These are phyloP conservation scores for Drosophila kokeensis DNA, from an alignment of 2,888 invertebrate genomes.

Conservation along the genomic window DNA sequence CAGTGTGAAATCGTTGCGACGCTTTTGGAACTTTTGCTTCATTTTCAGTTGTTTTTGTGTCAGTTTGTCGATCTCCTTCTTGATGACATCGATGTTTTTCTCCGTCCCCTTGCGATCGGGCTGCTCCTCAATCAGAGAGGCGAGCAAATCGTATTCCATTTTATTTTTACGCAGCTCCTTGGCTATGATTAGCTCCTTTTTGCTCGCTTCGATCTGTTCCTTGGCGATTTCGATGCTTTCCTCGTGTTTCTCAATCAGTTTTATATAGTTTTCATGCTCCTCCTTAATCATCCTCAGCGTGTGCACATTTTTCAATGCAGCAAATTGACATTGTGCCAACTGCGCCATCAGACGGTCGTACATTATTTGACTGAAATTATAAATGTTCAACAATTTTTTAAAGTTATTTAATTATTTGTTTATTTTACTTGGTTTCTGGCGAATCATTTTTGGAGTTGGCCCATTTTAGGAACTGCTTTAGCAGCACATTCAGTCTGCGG, in stretches of 20 bases:
- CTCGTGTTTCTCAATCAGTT: slow-evolving; percentile 91
- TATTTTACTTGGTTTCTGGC: slow-evolving; percentile 88
- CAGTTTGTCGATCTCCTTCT: slow-evolving; percentile 90
- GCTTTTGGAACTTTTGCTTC: slow-evolving; percentile 91
- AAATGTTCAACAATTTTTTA: neutral
- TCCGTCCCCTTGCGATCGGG: slow-evolving; percentile 94
- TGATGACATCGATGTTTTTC: slow-evolving; percentile 89
- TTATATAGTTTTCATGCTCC: slow-evolving; percentile 93
- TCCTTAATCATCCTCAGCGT: slow-evolving; percentile 93
- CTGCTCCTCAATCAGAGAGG: slow-evolving; percentile 95
- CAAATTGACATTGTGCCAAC: slow-evolving; percentile 94
- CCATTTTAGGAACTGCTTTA: slow-evolving; percentile 94
- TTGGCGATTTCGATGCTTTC: slow-evolving; percentile 92
- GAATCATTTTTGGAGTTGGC: slow-evolving; percentile 89
- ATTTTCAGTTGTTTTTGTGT: slow-evolving; percentile 90
- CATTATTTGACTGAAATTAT: slow-evolving; percentile 87
- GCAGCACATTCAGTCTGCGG: slow-evolving; percentile 92
- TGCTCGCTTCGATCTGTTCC: slow-evolving; percentile 92
- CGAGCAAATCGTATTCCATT: slow-evolving; percentile 96
- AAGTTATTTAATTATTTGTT: neutral
- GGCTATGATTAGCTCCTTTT: slow-evolving; percentile 92
- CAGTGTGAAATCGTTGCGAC: slow-evolving; percentile 96
- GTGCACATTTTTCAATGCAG: slow-evolving; percentile 92
- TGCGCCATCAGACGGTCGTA: slow-evolving; percentile 93
- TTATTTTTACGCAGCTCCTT: slow-evolving; percentile 95